phyloP scores from a whole-genome alignment of 2,113 vertebrate genomes.

The Sclerurus mexicanus region DNA sequence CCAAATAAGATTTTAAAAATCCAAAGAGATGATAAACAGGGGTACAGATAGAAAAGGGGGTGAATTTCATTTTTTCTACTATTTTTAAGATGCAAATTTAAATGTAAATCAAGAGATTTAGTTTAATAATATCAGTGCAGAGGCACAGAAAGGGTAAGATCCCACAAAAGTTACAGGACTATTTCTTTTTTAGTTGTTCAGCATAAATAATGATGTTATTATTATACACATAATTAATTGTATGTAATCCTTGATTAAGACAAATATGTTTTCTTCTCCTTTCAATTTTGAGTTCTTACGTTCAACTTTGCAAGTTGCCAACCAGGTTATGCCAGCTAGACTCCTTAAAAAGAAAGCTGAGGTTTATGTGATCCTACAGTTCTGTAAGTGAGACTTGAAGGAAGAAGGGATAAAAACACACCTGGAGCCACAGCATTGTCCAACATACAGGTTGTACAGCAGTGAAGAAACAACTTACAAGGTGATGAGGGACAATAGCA shows the following conservation, averaged over 20 bases:
- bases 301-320: not conserved
- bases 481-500: not conserved
- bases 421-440: not conserved
- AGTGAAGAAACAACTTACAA: not conserved
- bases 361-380: not conserved
- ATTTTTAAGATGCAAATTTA: not conserved
- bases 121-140: not conserved
- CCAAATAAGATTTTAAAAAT: not conserved
- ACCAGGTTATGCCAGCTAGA: not conserved
- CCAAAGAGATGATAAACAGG: not conserved
- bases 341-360: not conserved
- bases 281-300: not conserved
- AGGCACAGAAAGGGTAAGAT: not conserved
- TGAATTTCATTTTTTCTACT: not conserved
- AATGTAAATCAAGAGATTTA: not conserved
- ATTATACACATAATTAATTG: not conserved
- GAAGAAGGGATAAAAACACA: not conserved
- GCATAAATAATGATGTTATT: not conserved
- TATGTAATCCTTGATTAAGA: not conserved
- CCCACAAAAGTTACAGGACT: not conserved
- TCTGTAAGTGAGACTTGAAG: not conserved
- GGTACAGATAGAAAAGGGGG: not conserved
- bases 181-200: not conserved
- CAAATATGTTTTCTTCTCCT: not conserved
- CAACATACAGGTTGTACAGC: not conserved